Percentiles rank a stretch among this genome's conserved stretches.
These are phyloP conservation scores for Larimichthys polyactis DNA, from an alignment of 2,113 vertebrate species.

Conservation along the genomic window DNA sequence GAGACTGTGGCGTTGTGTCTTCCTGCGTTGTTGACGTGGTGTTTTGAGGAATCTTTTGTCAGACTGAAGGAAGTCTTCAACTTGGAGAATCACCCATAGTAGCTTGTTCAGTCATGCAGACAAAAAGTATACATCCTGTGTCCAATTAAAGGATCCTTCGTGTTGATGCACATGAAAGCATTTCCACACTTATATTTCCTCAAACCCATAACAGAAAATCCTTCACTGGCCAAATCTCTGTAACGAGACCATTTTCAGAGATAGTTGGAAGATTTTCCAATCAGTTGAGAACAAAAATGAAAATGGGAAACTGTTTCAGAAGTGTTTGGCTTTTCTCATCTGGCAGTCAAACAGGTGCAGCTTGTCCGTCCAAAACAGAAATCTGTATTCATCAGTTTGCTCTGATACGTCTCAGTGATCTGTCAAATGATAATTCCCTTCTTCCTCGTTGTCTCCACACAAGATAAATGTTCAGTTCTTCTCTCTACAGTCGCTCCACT, in stretches of 20 bases:
- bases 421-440: conserved; percentile 9
- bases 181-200: conserved; percentile 41
- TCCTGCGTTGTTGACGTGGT: conserved; percentile 5
- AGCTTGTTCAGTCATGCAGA: conserved; percentile 39
- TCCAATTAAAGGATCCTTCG: conserved; percentile 1
- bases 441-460: neutral
- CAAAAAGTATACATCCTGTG: conserved; percentile 27
- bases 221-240: conserved; percentile 17
- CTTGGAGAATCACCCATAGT: conserved; percentile 26
- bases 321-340: conserved; percentile 23
- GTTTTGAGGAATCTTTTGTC: conserved; percentile 33
- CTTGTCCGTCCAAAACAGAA: conserved; percentile 20
- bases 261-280: neutral
- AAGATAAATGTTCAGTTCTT: conserved; percentile 22
- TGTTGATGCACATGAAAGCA: conserved; percentile 18
- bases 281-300: conserved; percentile 10
- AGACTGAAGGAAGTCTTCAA: conserved; percentile 22
- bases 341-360: conserved; percentile 31
- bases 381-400: conserved; percentile 7
- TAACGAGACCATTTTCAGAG: conserved; percentile 38
- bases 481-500: conserved; percentile 12
- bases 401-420: neutral
- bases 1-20: conserved; percentile 34
- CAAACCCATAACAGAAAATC: conserved; percentile 32
- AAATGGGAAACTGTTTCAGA: conserved; percentile 12